Conservation (phyloP, 2,113 vertebrate genomes). For the Hiodon alosoides region DNA sequence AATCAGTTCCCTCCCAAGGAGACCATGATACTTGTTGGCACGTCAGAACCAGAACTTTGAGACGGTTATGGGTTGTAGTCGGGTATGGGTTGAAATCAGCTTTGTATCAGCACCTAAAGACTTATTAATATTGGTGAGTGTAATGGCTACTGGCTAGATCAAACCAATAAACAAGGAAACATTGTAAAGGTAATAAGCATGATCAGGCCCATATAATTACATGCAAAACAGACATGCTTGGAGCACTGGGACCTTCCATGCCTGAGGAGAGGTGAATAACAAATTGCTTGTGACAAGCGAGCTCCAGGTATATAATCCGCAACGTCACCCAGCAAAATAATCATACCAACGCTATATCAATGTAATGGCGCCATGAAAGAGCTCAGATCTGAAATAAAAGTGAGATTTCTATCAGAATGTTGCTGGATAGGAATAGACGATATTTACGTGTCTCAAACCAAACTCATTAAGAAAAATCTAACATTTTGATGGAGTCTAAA, state of each 20-base stretch:
- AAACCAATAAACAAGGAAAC: not conserved
- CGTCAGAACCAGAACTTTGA: too few species aligned
- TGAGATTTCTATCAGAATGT: not conserved
- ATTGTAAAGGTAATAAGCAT: not conserved
- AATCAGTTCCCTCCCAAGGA: too few species aligned
- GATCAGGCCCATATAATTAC: not conserved
- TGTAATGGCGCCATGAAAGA: not conserved
- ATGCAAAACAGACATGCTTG: not conserved
- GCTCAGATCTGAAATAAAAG: not conserved
- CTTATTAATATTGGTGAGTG: not conserved
- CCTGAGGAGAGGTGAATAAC: not conserved
- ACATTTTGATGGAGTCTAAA: too few species aligned
- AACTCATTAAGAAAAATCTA: not conserved
- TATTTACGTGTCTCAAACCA: not conserved
- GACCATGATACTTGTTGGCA: too few species aligned
- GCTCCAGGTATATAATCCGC: conserved; percentile 3
- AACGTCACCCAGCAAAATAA: not conserved
- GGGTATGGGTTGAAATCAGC: too few species aligned
- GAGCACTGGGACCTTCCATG: not conserved
- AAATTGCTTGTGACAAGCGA: not conserved
- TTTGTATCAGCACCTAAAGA: not conserved
- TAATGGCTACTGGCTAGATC: not conserved
- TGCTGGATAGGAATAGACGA: not conserved
- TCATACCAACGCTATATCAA: not conserved
- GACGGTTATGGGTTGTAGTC: too few species aligned